Evolutionary conservation across 2,113 vertebrate genomes (phyloP), one percentile per base, ranked within the genome.

Genomic region (Ciconia maguari): DNA sequence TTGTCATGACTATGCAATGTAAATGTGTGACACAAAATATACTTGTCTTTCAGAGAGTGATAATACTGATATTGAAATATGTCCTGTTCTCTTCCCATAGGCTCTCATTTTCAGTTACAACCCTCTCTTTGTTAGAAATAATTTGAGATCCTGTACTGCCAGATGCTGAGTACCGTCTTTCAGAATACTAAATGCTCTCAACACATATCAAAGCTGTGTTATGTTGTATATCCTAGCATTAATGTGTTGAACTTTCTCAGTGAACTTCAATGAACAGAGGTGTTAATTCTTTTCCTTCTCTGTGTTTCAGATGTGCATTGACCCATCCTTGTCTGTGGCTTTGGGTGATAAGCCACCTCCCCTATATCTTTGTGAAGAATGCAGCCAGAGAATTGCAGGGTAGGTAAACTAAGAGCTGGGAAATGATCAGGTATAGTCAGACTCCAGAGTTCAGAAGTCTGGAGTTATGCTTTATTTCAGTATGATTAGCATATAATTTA

Each of bases 341-440:
- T 97, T 99, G 98, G 99, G 99, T 96, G 99, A 99, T 97, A 99
- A 99, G 66, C 99, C 99, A n/a, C 99, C 99, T 78, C 99, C 99
- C 18, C 95, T 99, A 29, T 99, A 99, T 90, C 99, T 99, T 92
- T 99, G 99, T 95, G 99, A 99, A 97, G 99, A 99, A 97, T 99
- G 99, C 98, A 99, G 99, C 96, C 99, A 99, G 97, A 99, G 99
- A 97, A 99, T 99, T 94, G 98, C 99, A 76, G 99, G 99, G 99
- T 99, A 97, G 48, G 98, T 98, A 87, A 87, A 46, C n/a, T 25
- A 71, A 70, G 49, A 83, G n/a, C 38, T 60, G 51, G 34, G 64
- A 78, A 74, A 65, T 49, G 1, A 30, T 32, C 18, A 24, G 13
- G 12, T 89, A 11, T 26, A 41, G 24, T 72, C 51, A 66, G 65